Conservation (phyloP, 2,888 invertebrate genomes). For the Protodeltote pygarga region DNA sequence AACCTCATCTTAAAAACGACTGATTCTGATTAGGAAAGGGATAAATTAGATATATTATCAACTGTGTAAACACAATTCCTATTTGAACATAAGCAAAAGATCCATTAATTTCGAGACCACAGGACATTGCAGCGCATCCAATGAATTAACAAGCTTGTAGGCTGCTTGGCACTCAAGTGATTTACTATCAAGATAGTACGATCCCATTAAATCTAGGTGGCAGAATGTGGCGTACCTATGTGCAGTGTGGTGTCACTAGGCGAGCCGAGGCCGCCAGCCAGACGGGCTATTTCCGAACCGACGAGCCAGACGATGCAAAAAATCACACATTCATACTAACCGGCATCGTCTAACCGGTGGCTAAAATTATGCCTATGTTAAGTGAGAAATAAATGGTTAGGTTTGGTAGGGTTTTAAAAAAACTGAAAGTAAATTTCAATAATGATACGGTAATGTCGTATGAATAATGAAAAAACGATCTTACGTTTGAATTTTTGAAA, state of each 20-base stretch:
- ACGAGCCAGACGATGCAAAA: constrained; percentile 51
- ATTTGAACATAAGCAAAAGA: too few relatives aligned
- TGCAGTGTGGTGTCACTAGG: constrained; percentile 14
- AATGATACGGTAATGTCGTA: too few relatives aligned
- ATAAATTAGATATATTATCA: too few relatives aligned
- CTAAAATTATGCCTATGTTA: constrained; percentile 43
- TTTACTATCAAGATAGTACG: constrained; percentile 10
- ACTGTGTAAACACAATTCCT: too few relatives aligned
- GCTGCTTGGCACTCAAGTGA: background rate
- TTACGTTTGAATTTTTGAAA: too few relatives aligned
- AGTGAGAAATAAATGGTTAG: constrained; percentile 28
- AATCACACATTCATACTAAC: constrained; percentile 43
- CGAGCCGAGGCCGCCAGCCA: constrained; percentile 43
- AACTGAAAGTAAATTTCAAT: constrained; percentile 30
- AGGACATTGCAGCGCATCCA: too few relatives aligned
- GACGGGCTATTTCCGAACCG: constrained; percentile 58
- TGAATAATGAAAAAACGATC: constrained; percentile 9
- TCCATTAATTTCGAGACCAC: too few relatives aligned
- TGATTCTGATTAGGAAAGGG: too few relatives aligned
- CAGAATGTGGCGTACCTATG: constrained; percentile 22
- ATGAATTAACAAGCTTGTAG: background rate
- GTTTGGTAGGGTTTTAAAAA: constrained; percentile 29
- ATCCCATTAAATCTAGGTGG: constrained; percentile 21
- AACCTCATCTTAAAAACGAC: too few relatives aligned
- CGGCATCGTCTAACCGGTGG: too few relatives aligned